phyloP scores from a whole-genome alignment of 2,113 vertebrate species.

The Prochilodus magdalenae region DNA sequence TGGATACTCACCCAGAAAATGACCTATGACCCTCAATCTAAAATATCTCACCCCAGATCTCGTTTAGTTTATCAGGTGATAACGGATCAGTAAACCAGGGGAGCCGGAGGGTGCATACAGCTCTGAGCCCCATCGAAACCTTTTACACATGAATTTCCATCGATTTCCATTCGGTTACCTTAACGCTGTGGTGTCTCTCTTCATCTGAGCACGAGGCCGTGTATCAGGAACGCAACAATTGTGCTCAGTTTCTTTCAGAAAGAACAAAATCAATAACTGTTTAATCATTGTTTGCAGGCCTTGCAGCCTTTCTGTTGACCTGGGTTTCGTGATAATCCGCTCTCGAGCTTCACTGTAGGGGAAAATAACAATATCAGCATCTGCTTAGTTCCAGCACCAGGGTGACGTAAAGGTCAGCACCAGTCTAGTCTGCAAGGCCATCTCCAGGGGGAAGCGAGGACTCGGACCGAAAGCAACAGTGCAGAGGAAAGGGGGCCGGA shows the following conservation, averaged over 20 bases:
- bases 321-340: neutral
- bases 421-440: slow-evolving; percentile 2
- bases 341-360: neutral
- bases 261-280: slow-evolving; percentile 5
- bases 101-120: no score
- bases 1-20: no score
- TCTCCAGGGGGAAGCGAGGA: neutral
- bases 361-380: neutral
- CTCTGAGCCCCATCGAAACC: neutral
- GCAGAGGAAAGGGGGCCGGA: no score
- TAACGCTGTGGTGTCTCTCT: neutral
- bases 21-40: no score
- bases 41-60: no score
- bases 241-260: neutral
- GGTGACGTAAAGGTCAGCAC: slow-evolving; percentile 9
- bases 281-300: neutral
- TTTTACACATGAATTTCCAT: neutral
- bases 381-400: slow-evolving; percentile 11
- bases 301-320: slow-evolving; percentile 3
- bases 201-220: neutral
- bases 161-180: neutral
- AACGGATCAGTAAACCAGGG: no score
- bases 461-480: slow-evolving; percentile 32
- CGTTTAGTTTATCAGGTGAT: no score
- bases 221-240: neutral